A percentile compares a stretch with the other conserved stretches of the same genome.
Conservation (phyloP, 2,888 invertebrate species). For the Creontiades dilutus region DNA sequence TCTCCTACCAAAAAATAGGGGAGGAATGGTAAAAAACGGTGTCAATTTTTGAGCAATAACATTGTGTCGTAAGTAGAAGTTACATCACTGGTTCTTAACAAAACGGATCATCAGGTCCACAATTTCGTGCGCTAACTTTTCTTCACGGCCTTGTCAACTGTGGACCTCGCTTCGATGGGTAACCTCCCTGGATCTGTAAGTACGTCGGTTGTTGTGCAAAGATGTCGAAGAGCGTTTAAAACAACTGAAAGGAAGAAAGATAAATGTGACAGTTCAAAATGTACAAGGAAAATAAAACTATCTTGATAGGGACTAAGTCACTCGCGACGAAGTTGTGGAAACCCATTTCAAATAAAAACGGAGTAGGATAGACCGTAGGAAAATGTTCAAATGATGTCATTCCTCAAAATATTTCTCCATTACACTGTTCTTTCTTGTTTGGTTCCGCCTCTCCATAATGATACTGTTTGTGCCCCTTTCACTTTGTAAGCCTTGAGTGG, state of each 20-base stretch:
- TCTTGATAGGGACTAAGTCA: too few relatives aligned
- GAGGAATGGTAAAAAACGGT: constrained; percentile 32
- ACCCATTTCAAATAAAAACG: too few relatives aligned
- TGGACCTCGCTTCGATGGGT: constrained; percentile 92
- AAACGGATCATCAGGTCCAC: neutral
- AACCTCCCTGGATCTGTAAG: constrained; percentile 92
- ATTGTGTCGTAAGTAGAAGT: constrained; percentile 40
- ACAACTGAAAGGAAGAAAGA: constrained; percentile 85
- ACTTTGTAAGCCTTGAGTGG: too few relatives aligned
- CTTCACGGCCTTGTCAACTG: constrained; percentile 79
- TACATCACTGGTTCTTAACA: neutral
- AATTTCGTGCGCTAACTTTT: constrained; percentile 62
- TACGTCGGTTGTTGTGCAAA: constrained; percentile 96
- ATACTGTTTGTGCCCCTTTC: too few relatives aligned
- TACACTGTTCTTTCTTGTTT: too few relatives aligned
- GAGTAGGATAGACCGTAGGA: too few relatives aligned
- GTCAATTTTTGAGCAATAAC: constrained; percentile 36
- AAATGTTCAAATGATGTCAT: too few relatives aligned
- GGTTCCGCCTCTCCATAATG: too few relatives aligned
- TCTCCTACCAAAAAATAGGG: neutral
- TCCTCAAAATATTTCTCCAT: too few relatives aligned
- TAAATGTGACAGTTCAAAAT: too few relatives aligned
- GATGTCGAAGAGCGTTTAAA: constrained; percentile 91
- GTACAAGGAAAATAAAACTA: too few relatives aligned
- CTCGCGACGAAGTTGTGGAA: too few relatives aligned